Base-by-base conservation (phyloP, 2,888 invertebrate genomes). In the Stenoptilia bipunctidactyla region DNA sequence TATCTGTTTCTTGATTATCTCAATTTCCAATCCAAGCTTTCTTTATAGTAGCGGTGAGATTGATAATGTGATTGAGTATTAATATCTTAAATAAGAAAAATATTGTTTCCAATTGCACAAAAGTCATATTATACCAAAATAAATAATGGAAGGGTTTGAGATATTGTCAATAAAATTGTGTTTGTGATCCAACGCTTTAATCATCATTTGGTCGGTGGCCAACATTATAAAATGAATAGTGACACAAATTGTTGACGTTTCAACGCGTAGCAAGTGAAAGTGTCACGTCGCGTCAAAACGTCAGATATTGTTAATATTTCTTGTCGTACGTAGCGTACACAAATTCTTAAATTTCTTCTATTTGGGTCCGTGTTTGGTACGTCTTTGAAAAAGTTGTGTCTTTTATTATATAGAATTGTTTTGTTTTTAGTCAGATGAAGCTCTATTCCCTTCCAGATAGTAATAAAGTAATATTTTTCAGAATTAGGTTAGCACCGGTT, bases 241-340 rank as follows among this genome's bases (percentile, higher is more conserved):
- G 30, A 30, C 30, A 12, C 4, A 4, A 12, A 30, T 34, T 34
- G 72, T 76, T 77, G 76, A 79, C 76, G 76, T 79, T 75, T 73
- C 63, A 62, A 63, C 68, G 75, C 76, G 75, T 79, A 75, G 71
- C 68, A 68, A 77, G 83, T 75, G 83, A 83, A 83, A 82, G 83
- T 83, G 79, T 77, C 82, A 80, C 79, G 80, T 80, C 72, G 72
- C 66, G 62, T 63, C 51, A 52, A 33, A 43, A 27, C 30, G 30
- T 30, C 30, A 30, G 10, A 30, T 25, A 9, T 10, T 30, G 30
- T 30, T 9, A n/a, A n/a, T n/a, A 30, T 10, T 30, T 30, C n/a
- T 30, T 30, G 30, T 30, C 9, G 12, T n/a, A 25, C 5, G 5
- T 12, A 12, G 30, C 30, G 30, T 30, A 30, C 10, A n/a, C 10